A percentile compares a stretch with the other conserved stretches of the same genome.
Evolutionary conservation across 2,888 invertebrate genomes (phyloP).

Genomic region (Stramonita haemastoma): DNA sequence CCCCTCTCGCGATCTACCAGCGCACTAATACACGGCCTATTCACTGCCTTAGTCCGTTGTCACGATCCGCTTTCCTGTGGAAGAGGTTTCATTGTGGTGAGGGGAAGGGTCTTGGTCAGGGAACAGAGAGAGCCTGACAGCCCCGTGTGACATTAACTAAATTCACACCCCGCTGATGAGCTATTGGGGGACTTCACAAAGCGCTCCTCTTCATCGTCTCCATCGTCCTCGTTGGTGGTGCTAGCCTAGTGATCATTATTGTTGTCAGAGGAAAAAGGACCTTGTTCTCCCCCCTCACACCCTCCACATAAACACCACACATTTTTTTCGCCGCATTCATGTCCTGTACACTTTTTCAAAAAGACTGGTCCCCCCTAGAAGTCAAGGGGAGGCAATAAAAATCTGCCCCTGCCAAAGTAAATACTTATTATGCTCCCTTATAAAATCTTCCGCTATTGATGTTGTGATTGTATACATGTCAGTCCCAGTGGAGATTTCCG

Average conservation of each 20-base stretch:
- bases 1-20: conserved; percentile 41
- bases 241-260: background rate
- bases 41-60: conserved; percentile 37
- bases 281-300: no score
- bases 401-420: no score
- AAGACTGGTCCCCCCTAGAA: no score
- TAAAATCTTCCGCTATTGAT: no score
- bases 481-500: no score
- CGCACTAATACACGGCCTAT: conserved; percentile 41
- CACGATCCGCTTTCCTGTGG: conserved; percentile 42
- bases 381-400: no score
- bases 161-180: conserved; percentile 25
- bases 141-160: conserved; percentile 31
- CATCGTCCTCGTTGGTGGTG: background rate
- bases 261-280: background rate
- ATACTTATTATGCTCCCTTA: no score
- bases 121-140: conserved; percentile 20
- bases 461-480: no score
- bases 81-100: conserved; percentile 30
- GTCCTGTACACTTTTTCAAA: no score
- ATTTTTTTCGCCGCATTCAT: no score
- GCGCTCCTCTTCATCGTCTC: background rate
- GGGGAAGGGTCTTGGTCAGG: background rate
- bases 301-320: no score
- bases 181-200: conserved; percentile 4